phyloP scores from a whole-genome alignment of 37 sponge, comb jelly and placozoan species.

The Aplysina aerophoba region DNA sequence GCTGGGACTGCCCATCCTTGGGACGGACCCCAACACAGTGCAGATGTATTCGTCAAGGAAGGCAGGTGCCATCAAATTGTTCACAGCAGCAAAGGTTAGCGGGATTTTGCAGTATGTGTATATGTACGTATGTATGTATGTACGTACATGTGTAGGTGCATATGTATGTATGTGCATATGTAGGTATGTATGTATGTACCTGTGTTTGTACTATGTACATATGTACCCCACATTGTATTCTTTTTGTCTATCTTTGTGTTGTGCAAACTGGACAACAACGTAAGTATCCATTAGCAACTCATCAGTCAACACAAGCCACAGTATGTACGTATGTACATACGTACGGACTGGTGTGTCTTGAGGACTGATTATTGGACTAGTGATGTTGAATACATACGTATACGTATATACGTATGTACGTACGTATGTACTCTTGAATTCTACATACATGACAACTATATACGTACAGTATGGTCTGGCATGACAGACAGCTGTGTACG shows the following conservation, averaged over 20 bases:
- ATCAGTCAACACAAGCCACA: too few species aligned
- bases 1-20: slow-evolving; percentile 80
- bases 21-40: slow-evolving; percentile 61
- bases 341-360: too few species aligned
- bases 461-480: background rate
- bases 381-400: too few species aligned
- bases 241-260: background rate
- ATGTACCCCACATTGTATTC: too few species aligned
- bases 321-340: too few species aligned
- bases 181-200: too few species aligned
- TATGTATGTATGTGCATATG: too few species aligned
- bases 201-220: too few species aligned
- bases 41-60: slow-evolving; percentile 76
- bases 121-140: too few species aligned
- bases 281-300: too few species aligned
- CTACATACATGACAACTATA: background rate
- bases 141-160: too few species aligned
- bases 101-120: background rate
- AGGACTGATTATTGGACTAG: too few species aligned
- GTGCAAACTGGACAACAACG: background rate
- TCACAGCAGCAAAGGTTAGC: slow-evolving; percentile 41
- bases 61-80: slow-evolving; percentile 71
- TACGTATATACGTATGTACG: slow-evolving; percentile 11
- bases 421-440: background rate
- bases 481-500: background rate